A percentile compares a stretch with the other conserved stretches of the same genome.
Conservation (phyloP, 2,797 vertebrate species). For the Molothrus aeneus region DNA sequence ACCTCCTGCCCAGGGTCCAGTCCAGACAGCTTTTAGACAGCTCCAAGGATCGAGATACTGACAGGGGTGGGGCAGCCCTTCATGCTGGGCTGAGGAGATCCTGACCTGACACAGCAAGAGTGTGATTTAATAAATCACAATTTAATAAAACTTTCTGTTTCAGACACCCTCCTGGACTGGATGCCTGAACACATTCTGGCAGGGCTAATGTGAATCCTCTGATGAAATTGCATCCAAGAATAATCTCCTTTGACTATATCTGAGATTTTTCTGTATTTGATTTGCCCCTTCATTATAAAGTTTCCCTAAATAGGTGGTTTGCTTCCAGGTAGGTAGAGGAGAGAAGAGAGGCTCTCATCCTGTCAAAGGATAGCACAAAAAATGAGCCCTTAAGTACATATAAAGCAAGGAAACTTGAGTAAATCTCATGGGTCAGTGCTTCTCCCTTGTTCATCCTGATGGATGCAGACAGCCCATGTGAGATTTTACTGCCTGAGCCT, state of each 20-base stretch:
- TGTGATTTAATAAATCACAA: too few species aligned
- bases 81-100: not conserved
- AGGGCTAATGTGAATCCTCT: not conserved
- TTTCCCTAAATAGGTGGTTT: not conserved
- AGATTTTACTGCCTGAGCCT: not conserved
- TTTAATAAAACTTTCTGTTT: not conserved
- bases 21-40: not conserved
- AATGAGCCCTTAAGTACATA: not conserved
- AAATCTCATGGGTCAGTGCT: not conserved
- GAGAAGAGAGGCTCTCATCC: not conserved
- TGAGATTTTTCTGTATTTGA: not conserved
- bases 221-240: not conserved
- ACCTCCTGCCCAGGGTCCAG: not conserved
- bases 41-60: not conserved
- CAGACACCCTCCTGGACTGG: not conserved
- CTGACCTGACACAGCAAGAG: not conserved
- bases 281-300: not conserved
- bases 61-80: not conserved
- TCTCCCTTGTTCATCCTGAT: not conserved
- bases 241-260: not conserved
- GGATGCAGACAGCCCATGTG: not conserved
- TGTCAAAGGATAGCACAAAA: not conserved
- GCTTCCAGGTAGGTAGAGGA: not conserved
- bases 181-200: not conserved
- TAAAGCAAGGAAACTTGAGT: not conserved